A percentile compares a stretch with the other conserved stretches of the same genome.
phyloP scores from a whole-genome alignment of 1,140 invertebrate species.

The Leptonema lineaticorne region DNA sequence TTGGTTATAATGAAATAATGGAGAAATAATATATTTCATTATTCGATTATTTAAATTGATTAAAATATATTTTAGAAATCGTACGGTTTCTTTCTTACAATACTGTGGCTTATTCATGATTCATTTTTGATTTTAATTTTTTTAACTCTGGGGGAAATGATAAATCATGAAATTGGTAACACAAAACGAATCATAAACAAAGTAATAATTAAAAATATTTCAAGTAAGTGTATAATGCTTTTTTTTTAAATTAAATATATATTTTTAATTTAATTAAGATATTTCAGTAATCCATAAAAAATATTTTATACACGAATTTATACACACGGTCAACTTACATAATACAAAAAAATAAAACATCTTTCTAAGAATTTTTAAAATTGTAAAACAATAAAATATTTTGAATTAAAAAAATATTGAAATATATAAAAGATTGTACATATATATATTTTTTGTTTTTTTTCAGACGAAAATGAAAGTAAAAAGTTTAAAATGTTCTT shows the following conservation, averaged over 20 bases:
- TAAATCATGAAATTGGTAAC: neutral
- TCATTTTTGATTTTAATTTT: neutral
- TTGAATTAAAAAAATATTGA: neutral
- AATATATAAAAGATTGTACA: neutral
- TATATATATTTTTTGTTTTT: neutral
- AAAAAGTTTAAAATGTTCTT: neutral
- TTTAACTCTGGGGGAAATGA: neutral
- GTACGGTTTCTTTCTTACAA: neutral
- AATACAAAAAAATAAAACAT: neutral
- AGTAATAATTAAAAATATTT: neutral
- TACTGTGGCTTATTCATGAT: neutral
- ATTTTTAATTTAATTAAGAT: neutral
- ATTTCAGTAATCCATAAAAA: neutral
- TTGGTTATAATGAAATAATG: neutral
- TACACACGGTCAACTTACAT: too few relatives aligned
- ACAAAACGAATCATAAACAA: neutral
- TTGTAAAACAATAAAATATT: neutral
- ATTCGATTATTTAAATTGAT: too few relatives aligned
- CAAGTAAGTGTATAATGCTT: neutral
- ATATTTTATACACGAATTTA: too few relatives aligned
- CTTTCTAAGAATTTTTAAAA: neutral
- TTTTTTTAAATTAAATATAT: neutral
- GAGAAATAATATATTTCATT: neutral
- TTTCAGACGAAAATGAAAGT: neutral
- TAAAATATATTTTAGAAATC: neutral